These are phyloP conservation scores for Prionchulus punctatus DNA, from an alignment of 2,888 invertebrate species.

Conservation along the genomic window DNA sequence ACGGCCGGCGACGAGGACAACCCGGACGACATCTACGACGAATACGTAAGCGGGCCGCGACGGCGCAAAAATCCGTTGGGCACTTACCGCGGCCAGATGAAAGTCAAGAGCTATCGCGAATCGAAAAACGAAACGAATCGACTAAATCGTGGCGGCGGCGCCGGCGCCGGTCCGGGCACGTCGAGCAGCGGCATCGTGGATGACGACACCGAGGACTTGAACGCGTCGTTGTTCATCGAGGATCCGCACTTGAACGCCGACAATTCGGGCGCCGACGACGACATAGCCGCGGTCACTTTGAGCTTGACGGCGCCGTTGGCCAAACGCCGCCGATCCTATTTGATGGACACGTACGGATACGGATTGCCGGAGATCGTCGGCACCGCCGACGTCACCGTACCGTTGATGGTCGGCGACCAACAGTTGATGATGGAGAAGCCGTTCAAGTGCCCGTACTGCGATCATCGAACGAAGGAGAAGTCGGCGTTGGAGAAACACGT, in stretches of 20 bases:
- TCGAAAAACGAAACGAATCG: not conserved
- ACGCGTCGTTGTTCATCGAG: not conserved
- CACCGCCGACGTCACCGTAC: slow-evolving; percentile 14
- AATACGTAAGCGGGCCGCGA: slow-evolving; percentile 18
- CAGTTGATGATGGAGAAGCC: slow-evolving; percentile 16
- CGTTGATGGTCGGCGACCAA: slow-evolving; percentile 17
- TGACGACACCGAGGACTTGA: not conserved
- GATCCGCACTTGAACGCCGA: not conserved
- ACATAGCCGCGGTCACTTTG: not conserved
- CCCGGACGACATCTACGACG: slow-evolving; percentile 18
- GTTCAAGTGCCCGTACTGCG: slow-evolving; percentile 21
- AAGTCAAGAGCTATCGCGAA: not conserved
- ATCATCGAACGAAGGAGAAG: slow-evolving; percentile 20
- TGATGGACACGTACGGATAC: slow-evolving; percentile 14
- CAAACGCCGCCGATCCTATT: not conserved
- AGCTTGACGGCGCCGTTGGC: slow-evolving; percentile 2
- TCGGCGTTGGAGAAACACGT: slow-evolving; percentile 21
- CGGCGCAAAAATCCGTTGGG: slow-evolving; percentile 10
- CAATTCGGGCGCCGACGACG: not conserved
- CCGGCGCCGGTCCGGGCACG: not conserved
- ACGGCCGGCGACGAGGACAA: not conserved
- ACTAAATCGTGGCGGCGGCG: not conserved
- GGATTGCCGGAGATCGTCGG: slow-evolving; percentile 15
- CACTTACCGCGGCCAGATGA: slow-evolving; percentile 3
- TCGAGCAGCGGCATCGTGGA: not conserved